Conservation (phyloP, 2,888 invertebrate species). For the Linnaemya tessellans region DNA sequence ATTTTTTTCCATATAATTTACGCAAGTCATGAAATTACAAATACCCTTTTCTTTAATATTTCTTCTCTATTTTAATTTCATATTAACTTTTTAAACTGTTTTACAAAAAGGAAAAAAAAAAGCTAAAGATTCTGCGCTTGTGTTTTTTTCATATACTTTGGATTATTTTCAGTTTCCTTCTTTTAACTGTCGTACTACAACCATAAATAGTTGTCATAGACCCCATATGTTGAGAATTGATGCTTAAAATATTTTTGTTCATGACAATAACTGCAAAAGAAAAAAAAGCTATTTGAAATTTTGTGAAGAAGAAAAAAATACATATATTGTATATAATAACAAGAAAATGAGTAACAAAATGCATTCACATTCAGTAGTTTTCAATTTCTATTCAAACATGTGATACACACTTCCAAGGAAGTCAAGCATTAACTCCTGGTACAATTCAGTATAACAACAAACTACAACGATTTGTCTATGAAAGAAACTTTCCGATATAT, state of each 20-base stretch:
- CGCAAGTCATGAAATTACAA: slow-evolving; percentile 68
- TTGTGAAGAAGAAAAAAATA: background rate
- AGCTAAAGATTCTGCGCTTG: slow-evolving; percentile 12
- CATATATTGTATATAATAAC: background rate
- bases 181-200: slow-evolving; percentile 34
- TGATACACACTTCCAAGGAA: slow-evolving; percentile 55
- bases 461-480: slow-evolving; percentile 43
- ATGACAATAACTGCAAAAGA: slow-evolving; percentile 5
- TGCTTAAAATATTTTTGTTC: slow-evolving; percentile 64
- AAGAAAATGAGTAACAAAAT: slow-evolving; percentile 46
- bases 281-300: slow-evolving; percentile 3
- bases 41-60: slow-evolving; percentile 48
- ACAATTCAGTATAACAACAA: slow-evolving; percentile 48
- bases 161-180: slow-evolving; percentile 18
- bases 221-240: slow-evolving; percentile 70
- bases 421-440: slow-evolving; percentile 64
- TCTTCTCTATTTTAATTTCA: slow-evolving; percentile 43
- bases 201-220: slow-evolving; percentile 70
- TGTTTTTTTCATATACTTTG: slow-evolving; percentile 20
- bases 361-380: slow-evolving; percentile 55
- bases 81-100: slow-evolving; percentile 60
- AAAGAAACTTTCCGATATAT: slow-evolving; percentile 38
- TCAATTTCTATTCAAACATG: slow-evolving; percentile 57
- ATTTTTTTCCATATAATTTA: slow-evolving; percentile 49
- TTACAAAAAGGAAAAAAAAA: background rate